phyloP scores from a whole-genome alignment of 2,113 vertebrate species.

The Panurus biarmicus region DNA sequence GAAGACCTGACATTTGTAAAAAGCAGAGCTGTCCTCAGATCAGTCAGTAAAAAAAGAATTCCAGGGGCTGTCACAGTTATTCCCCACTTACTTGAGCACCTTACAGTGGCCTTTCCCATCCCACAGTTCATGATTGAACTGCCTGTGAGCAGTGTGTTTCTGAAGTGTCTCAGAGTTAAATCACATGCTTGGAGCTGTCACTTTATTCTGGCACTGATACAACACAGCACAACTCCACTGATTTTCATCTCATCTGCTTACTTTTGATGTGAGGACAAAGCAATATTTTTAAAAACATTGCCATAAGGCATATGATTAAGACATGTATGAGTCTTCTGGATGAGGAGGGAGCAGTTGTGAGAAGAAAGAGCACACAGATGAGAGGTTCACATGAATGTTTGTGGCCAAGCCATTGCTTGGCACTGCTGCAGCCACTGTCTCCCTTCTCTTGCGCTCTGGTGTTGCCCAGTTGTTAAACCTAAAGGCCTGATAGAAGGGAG shows the following conservation, averaged over 20 bases:
- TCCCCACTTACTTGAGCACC: not conserved
- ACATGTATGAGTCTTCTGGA: not conserved
- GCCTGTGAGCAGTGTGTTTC: not conserved
- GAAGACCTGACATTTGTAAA: not conserved
- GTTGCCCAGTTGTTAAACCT: not conserved
- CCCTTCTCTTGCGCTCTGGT: not conserved
- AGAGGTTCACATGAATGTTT: not conserved
- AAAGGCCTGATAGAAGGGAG: not conserved
- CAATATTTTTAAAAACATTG: not conserved
- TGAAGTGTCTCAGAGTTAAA: not conserved
- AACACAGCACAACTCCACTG: not conserved
- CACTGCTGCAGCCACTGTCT: not conserved
- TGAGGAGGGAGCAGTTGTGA: not conserved
- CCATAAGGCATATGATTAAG: not conserved
- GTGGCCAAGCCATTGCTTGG: not conserved
- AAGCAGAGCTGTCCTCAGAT: not conserved
- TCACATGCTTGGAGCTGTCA: not conserved
- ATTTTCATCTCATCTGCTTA: not conserved
- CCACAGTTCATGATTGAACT: not conserved
- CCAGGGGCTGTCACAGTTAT: not conserved
- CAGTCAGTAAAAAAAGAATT: not conserved
- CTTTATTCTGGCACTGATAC: not conserved
- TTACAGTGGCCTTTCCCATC: not conserved
- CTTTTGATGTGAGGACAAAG: not conserved
- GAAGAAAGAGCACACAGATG: not conserved